These are phyloP conservation scores for Spermophilus dauricus DNA, from an alignment of 2,113 vertebrate genomes.

Conservation along the genomic window DNA sequence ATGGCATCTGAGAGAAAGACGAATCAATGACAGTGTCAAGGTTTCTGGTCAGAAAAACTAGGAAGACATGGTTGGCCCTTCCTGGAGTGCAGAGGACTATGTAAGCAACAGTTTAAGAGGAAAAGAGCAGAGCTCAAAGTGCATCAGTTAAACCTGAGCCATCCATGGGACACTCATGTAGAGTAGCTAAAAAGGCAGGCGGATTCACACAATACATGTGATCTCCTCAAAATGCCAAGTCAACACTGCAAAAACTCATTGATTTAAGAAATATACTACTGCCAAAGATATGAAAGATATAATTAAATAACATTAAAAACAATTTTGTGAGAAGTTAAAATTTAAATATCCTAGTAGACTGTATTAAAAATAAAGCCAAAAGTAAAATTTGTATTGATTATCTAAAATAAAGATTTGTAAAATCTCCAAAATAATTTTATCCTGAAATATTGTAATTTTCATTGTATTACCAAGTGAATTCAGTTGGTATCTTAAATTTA, in stretches of 20 bases:
- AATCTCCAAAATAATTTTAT: slow-evolving; percentile 77
- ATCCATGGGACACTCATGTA: neutral
- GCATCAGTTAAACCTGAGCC: neutral
- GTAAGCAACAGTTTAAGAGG: neutral
- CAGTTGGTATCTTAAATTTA: slow-evolving; percentile 82
- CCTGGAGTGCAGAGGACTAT: neutral
- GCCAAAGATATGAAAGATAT: neutral
- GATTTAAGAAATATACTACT: neutral
- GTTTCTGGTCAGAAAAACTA: neutral
- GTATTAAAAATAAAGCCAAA: neutral
- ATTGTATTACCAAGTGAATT: slow-evolving; percentile 76
- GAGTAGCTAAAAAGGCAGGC: neutral
- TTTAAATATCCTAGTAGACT: slow-evolving; percentile 72
- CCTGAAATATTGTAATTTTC: slow-evolving; percentile 77
- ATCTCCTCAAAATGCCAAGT: neutral
- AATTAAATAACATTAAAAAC: neutral
- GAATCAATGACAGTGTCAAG: neutral
- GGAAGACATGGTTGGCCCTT: neutral
- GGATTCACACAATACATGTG: neutral
- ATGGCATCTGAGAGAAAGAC: neutral
- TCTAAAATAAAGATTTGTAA: slow-evolving; percentile 80
- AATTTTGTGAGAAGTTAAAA: slow-evolving; percentile 78
- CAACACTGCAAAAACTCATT: neutral
- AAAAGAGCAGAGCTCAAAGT: neutral
- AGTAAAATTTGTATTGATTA: slow-evolving; percentile 67